phyloP scores from a whole-genome alignment of 2,888 invertebrate genomes.

The Dynastes tityus region DNA sequence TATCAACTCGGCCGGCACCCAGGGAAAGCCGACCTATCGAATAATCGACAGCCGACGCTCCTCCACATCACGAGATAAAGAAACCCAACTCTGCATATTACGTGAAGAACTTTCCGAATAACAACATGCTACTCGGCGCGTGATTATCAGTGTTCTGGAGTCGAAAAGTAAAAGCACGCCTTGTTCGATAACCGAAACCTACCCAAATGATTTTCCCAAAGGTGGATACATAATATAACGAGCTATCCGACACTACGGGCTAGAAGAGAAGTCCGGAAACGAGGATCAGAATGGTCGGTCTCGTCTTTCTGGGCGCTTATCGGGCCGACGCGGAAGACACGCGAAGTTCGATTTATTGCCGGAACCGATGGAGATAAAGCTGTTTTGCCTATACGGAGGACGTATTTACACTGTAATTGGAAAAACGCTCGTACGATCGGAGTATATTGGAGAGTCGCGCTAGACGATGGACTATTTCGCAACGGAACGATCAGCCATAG shows the following conservation, averaged over 20 bases:
- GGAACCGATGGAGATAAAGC: conserved; percentile 27
- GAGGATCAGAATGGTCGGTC: not conserved
- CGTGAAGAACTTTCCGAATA: conserved; percentile 5
- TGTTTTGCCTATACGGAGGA: conserved; percentile 7
- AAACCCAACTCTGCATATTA: conserved; percentile 36
- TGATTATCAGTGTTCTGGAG: conserved; percentile 7
- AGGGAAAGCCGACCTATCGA: not conserved
- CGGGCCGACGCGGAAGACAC: not conserved
- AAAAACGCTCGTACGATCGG: conserved; percentile 3
- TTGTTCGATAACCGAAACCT: conserved; percentile 27
- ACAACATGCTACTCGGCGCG: not conserved
- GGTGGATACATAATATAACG: conserved; percentile 17
- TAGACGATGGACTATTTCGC: not conserved
- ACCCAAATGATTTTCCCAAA: conserved; percentile 18
- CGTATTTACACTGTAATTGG: conserved; percentile 2
- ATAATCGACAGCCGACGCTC: not conserved
- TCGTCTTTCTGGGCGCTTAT: conserved; percentile 3
- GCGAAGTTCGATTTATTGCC: conserved; percentile 38
- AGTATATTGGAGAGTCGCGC: not conserved
- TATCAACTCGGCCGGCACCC: conserved; percentile 5
- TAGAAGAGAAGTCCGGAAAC: not conserved
- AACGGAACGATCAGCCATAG: not conserved
- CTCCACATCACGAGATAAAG: conserved; percentile 18
- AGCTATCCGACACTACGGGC: conserved; percentile 1
- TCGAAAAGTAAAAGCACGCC: conserved; percentile 21